A percentile compares a stretch with the other conserved stretches of the same genome.
Conservation (phyloP, 2,113 vertebrate species). For the Sprattus sprattus region DNA sequence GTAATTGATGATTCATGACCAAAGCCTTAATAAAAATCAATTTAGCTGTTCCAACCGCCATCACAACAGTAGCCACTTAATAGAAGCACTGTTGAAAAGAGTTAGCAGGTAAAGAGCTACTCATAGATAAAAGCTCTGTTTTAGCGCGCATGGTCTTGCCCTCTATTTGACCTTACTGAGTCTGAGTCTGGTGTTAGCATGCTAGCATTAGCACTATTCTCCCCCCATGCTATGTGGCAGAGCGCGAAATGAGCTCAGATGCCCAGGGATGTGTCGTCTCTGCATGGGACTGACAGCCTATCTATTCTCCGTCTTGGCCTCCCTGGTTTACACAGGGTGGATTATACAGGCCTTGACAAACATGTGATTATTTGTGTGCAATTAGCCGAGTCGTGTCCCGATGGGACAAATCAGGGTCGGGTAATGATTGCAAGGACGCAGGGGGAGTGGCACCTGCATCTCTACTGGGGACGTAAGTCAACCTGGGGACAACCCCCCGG, state of each 20-base stretch:
- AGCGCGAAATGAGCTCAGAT: background rate
- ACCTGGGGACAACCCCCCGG: conserved; percentile 46
- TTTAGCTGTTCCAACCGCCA: too few relatives aligned
- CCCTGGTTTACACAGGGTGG: conserved; percentile 9
- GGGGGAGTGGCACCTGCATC: conserved; percentile 57
- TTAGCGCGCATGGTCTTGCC: background rate
- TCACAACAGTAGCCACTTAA: too few relatives aligned
- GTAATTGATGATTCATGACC: background rate
- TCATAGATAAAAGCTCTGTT: too few relatives aligned
- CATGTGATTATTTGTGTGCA: conserved; percentile 70
- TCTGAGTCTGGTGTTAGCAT: too few relatives aligned
- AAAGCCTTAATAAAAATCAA: background rate
- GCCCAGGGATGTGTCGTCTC: background rate
- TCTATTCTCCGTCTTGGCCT: background rate
- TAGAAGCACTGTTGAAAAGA: too few relatives aligned
- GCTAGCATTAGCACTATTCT: background rate
- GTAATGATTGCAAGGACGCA: conserved; percentile 66
- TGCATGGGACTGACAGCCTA: background rate
- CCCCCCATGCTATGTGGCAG: background rate
- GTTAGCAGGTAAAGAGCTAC: background rate
- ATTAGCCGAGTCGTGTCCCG: conserved; percentile 67
- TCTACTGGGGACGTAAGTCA: conserved; percentile 61
- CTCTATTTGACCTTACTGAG: background rate
- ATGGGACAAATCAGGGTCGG: conserved; percentile 61
- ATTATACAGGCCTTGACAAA: conserved; percentile 69